Conservation (phyloP, 2,113 vertebrate species). For the Bombycilla garrulus region DNA sequence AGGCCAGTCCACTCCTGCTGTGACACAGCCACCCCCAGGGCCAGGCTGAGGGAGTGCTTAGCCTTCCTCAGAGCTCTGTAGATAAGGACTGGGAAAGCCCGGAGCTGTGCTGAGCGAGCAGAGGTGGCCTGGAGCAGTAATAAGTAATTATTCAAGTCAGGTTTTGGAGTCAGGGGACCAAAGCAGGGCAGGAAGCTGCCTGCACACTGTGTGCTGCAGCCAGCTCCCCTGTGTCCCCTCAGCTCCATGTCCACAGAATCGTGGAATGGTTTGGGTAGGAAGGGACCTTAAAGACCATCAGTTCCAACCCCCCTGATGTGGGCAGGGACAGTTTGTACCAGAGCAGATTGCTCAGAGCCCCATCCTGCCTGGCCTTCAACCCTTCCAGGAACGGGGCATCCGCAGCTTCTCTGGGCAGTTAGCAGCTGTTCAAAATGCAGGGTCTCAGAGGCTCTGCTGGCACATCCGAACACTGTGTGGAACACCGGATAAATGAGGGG, state of each 20-base stretch:
- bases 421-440: background rate
- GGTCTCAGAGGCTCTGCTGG: background rate
- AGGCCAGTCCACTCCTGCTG: background rate
- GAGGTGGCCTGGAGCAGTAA: background rate
- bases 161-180: background rate
- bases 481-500: background rate
- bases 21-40: background rate
- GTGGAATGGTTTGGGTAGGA: background rate
- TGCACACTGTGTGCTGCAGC: accelerated
- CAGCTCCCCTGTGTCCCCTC: background rate
- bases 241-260: background rate
- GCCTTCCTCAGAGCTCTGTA: background rate
- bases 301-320: background rate
- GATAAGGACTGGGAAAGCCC: background rate
- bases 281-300: background rate
- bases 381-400: background rate
- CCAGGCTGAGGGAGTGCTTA: background rate
- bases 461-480: background rate
- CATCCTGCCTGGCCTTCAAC: background rate
- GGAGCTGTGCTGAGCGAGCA: background rate
- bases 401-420: background rate
- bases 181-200: background rate
- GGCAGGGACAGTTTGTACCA: background rate
- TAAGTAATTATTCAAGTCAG: background rate
- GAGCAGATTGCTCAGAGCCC: background rate